Conservation (phyloP, 2,888 invertebrate species). For the Hyppa rectilinea region DNA sequence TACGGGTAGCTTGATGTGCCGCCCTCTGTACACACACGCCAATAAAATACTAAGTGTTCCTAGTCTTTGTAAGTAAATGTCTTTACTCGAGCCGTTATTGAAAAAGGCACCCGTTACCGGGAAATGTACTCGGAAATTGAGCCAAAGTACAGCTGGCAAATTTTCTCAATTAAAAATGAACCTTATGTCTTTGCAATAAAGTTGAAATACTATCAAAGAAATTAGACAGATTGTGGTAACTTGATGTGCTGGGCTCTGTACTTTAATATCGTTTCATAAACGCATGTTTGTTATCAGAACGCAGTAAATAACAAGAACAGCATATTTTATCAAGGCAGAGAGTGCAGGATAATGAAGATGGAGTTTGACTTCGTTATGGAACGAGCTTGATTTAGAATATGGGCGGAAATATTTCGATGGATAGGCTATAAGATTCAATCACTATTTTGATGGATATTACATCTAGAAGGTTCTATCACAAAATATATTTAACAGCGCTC, state of each 20-base stretch:
- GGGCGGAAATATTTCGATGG: too few species aligned
- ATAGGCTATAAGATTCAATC: neutral
- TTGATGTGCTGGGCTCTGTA: too few species aligned
- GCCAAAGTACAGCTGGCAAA: too few species aligned
- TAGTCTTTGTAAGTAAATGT: slow-evolving; percentile 38
- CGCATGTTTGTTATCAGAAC: slow-evolving; percentile 34
- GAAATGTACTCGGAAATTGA: slow-evolving; percentile 38
- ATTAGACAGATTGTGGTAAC: too few species aligned
- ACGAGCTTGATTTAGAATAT: neutral
- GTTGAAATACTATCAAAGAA: too few species aligned
- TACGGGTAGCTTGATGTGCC: too few species aligned
- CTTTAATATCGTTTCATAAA: slow-evolving; percentile 49
- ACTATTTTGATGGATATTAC: neutral
- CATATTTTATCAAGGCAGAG: neutral
- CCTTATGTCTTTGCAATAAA: too few species aligned
- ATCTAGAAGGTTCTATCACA: too few species aligned
- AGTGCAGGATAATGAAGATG: neutral
- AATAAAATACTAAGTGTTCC: slow-evolving; percentile 65
- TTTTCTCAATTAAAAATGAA: too few species aligned
- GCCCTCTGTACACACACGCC: slow-evolving; percentile 63
- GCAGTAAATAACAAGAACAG: slow-evolving; percentile 10
- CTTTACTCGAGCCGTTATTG: slow-evolving; percentile 40
- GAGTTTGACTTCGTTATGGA: neutral
- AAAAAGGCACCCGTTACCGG: slow-evolving; percentile 26
- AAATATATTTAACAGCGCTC: neutral